Conservation (phyloP, 2,113 vertebrate species). For the Oryzias melastigma region DNA sequence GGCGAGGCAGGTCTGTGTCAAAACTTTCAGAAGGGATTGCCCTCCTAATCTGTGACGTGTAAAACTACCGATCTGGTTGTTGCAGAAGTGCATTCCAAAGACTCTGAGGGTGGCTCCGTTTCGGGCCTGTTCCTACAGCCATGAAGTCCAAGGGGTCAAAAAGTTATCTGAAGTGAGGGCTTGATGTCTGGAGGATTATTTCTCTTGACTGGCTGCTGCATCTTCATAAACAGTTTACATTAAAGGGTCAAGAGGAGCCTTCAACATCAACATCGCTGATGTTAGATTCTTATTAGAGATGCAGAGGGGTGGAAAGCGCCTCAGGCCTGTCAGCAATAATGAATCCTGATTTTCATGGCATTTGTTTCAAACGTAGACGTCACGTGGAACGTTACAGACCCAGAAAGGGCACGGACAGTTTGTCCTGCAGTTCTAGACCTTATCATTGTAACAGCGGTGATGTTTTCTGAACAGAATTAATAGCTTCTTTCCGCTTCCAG, state of each 20-base stretch:
- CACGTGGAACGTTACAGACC: not conserved
- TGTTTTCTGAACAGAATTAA: conserved; percentile 10
- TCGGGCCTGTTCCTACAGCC: not conserved
- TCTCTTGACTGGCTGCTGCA: conserved; percentile 1
- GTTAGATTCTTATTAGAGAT: not conserved
- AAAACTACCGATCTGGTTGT: not conserved
- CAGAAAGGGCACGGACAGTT: not conserved
- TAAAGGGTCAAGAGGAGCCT: conserved; percentile 3
- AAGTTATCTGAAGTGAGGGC: conserved; percentile 21
- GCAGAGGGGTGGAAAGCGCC: not conserved
- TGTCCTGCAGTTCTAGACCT: not conserved
- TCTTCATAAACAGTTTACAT: conserved; percentile 10
- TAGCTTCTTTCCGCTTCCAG: conserved; percentile 19
- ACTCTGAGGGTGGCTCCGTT: not conserved
- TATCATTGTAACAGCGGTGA: not conserved
- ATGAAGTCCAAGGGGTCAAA: conserved; percentile 14
- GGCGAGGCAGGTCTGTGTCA: too few relatives aligned
- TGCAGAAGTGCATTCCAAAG: conserved; percentile 26
- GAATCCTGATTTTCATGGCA: not conserved
- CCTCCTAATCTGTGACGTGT: not conserved
- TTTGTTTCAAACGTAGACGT: not conserved
- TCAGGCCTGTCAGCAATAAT: not conserved
- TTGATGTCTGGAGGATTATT: conserved; percentile 2
- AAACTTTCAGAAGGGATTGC: not conserved
- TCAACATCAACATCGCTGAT: not conserved